Evolutionary conservation across 2,797 vertebrate species (phyloP).

Genomic region (Galago senegalensis): DNA sequence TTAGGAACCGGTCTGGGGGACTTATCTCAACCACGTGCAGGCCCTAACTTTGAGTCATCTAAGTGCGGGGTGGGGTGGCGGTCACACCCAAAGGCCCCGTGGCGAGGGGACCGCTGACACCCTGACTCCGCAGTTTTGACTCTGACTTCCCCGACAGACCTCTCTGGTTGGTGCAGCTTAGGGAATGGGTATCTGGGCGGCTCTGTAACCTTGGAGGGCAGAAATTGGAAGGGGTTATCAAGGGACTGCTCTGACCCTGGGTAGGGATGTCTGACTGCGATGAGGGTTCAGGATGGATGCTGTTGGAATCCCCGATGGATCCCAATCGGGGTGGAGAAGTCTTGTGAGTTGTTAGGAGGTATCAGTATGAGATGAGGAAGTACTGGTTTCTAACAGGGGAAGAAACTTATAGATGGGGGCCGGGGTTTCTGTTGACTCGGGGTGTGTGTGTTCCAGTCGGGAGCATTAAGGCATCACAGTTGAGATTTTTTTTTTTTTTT

Average conservation of each 20-base stretch:
- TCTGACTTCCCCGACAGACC: neutral
- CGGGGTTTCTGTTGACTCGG: neutral
- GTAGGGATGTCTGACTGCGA: neutral
- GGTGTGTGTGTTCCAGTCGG: neutral
- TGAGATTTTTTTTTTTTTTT: neutral
- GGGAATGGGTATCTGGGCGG: neutral
- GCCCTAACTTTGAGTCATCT: conserved; percentile 50
- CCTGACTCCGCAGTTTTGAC: neutral
- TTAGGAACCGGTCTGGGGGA: neutral
- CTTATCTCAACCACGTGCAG: neutral
- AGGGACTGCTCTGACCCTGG: neutral
- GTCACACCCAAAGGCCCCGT: neutral
- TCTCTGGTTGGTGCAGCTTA: neutral
- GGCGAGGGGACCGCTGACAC: neutral
- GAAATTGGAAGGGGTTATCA: neutral
- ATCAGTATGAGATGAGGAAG: neutral
- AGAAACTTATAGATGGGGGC: neutral
- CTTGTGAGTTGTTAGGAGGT: neutral
- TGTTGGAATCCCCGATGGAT: neutral
- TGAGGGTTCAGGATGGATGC: neutral
- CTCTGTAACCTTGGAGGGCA: neutral
- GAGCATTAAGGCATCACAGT: neutral
- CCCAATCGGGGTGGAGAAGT: neutral
- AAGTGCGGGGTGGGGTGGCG: neutral
- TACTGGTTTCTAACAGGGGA: neutral